Evolutionary conservation across 2,888 invertebrate genomes (phyloP).

Genomic region (Gymnosoma rotundatum): DNA sequence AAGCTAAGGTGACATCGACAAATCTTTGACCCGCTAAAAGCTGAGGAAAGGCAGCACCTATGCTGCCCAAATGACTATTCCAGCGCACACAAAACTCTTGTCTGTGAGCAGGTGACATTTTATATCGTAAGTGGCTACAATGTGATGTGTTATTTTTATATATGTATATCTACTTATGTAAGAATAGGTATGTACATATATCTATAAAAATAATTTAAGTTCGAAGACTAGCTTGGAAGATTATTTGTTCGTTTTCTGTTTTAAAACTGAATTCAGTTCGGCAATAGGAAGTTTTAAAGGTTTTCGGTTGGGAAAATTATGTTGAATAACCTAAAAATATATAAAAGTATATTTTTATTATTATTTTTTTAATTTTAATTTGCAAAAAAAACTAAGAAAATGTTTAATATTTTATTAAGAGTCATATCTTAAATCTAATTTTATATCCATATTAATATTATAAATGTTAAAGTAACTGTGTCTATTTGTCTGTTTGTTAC

Average conservation of each 20-base stretch:
- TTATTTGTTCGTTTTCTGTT: slow-evolving; percentile 23
- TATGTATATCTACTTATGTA: no score
- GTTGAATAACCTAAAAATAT: slow-evolving; percentile 6
- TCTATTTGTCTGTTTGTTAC: no score
- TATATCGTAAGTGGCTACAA: slow-evolving; percentile 33
- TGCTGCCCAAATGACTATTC: slow-evolving; percentile 82
- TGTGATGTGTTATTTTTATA: slow-evolving; percentile 4
- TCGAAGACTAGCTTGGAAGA: slow-evolving; percentile 65
- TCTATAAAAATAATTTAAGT: background rate
- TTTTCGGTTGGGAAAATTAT: background rate
- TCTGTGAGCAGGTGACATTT: slow-evolving; percentile 71
- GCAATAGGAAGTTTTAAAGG: slow-evolving; percentile 5
- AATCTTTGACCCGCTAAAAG: slow-evolving; percentile 83
- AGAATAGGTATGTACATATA: background rate
- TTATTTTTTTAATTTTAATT: no score
- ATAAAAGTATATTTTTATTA: background rate
- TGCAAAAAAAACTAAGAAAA: no score
- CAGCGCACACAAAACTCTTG: slow-evolving; percentile 82
- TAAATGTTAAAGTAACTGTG: no score
- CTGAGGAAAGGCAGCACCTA: slow-evolving; percentile 82
- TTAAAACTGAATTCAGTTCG: slow-evolving; percentile 15
- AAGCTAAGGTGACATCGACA: slow-evolving; percentile 94
- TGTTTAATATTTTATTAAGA: no score
- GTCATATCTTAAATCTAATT: no score
- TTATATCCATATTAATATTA: no score